Conservation (phyloP, 2,113 vertebrate genomes). For the Psittacara wagleri region DNA sequence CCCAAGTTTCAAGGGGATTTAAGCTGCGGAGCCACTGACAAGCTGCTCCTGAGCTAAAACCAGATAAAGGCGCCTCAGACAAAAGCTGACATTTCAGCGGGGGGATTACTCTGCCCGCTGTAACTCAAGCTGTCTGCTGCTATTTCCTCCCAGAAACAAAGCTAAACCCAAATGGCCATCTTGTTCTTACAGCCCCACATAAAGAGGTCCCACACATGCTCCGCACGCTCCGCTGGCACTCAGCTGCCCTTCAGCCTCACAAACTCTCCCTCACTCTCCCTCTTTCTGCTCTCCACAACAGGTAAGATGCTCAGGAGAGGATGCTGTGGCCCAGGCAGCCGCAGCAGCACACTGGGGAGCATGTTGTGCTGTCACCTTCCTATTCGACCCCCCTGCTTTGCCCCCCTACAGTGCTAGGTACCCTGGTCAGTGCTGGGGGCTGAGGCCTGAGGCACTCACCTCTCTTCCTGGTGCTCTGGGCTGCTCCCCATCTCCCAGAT, state of each 20-base stretch:
- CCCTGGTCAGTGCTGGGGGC: rapidly evolving
- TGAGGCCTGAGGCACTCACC: neutral
- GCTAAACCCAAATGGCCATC: neutral
- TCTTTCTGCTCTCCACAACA: neutral
- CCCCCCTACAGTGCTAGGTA: neutral
- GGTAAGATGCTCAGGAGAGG: neutral
- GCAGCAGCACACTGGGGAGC: neutral
- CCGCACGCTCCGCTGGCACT: neutral
- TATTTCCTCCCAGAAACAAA: neutral
- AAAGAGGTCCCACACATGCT: neutral
- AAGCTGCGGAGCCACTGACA: neutral
- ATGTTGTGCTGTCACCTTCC: neutral
- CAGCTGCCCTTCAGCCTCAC: neutral
- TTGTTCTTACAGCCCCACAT: neutral
- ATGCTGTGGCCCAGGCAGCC: rapidly evolving
- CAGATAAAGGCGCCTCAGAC: neutral
- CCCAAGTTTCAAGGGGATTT: neutral
- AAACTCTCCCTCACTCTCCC: neutral
- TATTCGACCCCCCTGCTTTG: neutral
- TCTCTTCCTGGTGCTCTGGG: neutral
- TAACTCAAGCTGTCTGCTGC: neutral
- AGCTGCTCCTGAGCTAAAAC: neutral
- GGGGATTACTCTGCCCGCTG: neutral
- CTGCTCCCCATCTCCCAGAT: neutral
- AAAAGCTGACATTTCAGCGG: neutral